Evolutionary conservation across 2,113 vertebrate genomes (phyloP).

Genomic region (Pseudorhombus dupliciocellatus): DNA sequence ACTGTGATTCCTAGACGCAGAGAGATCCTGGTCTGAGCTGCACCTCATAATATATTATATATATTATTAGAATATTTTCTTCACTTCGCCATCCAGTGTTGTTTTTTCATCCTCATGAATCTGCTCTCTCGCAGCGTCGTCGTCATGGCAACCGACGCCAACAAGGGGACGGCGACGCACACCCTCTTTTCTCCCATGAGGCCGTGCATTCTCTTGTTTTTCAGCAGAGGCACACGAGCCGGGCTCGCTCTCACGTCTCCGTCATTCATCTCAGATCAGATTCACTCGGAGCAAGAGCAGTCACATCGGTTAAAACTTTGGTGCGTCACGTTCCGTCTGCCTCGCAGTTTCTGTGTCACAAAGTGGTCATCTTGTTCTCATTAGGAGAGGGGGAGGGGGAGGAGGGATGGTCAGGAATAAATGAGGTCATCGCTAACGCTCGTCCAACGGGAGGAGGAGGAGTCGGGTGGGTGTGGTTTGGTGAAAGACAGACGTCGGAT

Average conservation of each 20-base stretch:
- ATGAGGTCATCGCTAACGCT: conserved; percentile 69
- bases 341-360: background rate
- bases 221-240: no score
- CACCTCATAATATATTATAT: no score
- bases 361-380: conserved; percentile 73
- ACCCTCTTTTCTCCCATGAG: background rate
- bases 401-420: conserved; percentile 63
- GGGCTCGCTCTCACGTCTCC: no score
- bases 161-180: background rate
- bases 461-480: conserved; percentile 7
- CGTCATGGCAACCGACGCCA: conserved; percentile 8
- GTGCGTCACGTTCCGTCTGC: background rate
- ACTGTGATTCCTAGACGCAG: no score
- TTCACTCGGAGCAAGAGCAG: no score
- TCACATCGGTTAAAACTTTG: no score
- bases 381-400: conserved; percentile 47
- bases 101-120: background rate
- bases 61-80: no score
- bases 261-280: background rate
- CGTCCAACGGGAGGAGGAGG: conserved; percentile 31
- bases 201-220: background rate
- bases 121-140: background rate
- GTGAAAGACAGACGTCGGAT: conserved; percentile 11
- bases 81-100: no score
- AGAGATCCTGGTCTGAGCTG: no score